Evolutionary conservation across 2,888 invertebrate species (phyloP).

Genomic region (Tetragnatha montana): DNA sequence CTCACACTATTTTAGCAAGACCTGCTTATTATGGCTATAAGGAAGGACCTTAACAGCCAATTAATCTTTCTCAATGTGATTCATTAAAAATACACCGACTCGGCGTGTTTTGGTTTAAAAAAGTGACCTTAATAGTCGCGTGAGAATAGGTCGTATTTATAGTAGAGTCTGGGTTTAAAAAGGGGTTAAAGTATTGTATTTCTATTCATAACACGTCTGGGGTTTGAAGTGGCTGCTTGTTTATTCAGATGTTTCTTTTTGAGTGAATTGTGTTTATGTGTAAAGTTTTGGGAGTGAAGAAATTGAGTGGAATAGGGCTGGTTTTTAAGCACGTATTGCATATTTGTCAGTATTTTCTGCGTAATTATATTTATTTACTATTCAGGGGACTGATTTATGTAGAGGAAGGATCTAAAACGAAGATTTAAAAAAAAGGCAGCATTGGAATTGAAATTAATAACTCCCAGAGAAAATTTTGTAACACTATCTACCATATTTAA

Average conservation of each 20-base stretch:
- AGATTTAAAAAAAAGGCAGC: too few species aligned
- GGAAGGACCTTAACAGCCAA: conserved; percentile 11
- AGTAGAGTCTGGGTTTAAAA: background rate
- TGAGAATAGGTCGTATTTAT: background rate
- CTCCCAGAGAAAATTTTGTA: too few species aligned
- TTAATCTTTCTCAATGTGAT: conserved; percentile 18
- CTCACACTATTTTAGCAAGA: background rate
- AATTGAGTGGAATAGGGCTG: background rate
- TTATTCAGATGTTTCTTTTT: background rate
- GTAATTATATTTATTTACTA: too few species aligned
- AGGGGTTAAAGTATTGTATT: background rate
- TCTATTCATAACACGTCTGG: background rate
- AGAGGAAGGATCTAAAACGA: too few species aligned
- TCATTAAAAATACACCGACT: conserved; percentile 13
- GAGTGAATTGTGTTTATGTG: background rate
- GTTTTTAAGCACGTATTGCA: too few species aligned
- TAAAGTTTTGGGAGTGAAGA: background rate
- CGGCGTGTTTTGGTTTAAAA: background rate
- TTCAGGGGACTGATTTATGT: too few species aligned
- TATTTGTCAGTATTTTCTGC: too few species aligned
- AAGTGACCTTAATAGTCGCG: background rate
- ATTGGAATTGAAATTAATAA: too few species aligned
- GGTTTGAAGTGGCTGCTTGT: background rate
- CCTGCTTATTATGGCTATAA: conserved; percentile 22
- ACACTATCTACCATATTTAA: too few species aligned